A percentile compares a stretch with the other conserved stretches of the same genome.
Evolutionary conservation across 2,797 vertebrate species (phyloP).

Genomic region (Halcyon leucocephala): DNA sequence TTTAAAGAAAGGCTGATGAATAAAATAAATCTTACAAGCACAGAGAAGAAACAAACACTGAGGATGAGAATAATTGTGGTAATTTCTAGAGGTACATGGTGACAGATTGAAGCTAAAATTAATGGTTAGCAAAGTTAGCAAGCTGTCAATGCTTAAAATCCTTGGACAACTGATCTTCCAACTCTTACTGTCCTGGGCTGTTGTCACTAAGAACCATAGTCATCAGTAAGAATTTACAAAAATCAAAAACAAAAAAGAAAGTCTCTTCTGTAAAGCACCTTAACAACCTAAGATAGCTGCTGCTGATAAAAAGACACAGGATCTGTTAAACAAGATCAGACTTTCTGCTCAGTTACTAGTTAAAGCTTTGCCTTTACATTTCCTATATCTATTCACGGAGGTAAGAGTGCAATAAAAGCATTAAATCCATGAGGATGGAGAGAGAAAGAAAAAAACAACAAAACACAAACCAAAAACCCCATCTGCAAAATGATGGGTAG

Average conservation of each 20-base stretch:
- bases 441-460: neutral
- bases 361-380: constrained; percentile 47
- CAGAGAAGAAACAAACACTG: neutral
- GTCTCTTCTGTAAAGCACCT: neutral
- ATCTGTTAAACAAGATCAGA: constrained; percentile 23
- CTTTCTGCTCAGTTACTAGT: neutral
- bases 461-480: neutral
- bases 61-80: neutral
- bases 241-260: neutral
- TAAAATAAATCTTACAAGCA: neutral
- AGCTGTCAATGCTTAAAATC: neutral
- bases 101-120: neutral
- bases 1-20: neutral
- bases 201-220: neutral
- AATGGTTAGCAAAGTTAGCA: neutral
- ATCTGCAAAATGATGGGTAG: constrained; percentile 19
- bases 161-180: neutral
- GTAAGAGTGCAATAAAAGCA: constrained; percentile 35
- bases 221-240: neutral
- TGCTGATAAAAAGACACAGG: constrained; percentile 17
- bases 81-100: neutral
- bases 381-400: constrained; percentile 41
- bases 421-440: constrained; percentile 10
- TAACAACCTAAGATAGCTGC: neutral
- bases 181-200: neutral